These are phyloP conservation scores for Takifugu ocellatus DNA, from an alignment of 2,797 vertebrate genomes.

Conservation along the genomic window DNA sequence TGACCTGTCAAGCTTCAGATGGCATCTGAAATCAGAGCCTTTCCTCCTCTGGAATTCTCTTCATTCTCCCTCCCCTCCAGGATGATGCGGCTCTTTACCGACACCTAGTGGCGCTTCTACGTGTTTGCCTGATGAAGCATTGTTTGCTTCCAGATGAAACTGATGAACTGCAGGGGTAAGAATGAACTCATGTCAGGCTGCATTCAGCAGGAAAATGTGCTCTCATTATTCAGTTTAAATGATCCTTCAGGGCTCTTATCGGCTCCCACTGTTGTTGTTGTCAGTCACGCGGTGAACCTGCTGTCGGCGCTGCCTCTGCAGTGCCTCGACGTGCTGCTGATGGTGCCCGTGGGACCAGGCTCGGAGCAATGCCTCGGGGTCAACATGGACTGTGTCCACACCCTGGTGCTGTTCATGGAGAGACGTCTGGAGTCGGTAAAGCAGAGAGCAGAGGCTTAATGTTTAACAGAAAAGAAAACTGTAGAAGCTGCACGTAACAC, in stretches of 20 bases:
- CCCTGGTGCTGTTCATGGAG: conserved; percentile 77
- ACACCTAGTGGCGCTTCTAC: conserved; percentile 76
- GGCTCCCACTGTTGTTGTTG: not conserved
- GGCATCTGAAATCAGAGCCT: not conserved
- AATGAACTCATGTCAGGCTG: not conserved
- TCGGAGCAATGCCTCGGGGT: conserved; percentile 71
- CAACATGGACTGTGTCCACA: conserved; percentile 82
- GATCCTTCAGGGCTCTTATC: too few relatives aligned
- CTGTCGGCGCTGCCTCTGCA: conserved; percentile 74
- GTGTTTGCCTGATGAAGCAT: conserved; percentile 74
- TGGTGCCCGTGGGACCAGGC: conserved; percentile 35
- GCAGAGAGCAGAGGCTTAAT: not conserved
- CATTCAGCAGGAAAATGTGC: not conserved
- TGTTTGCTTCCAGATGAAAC: conserved; percentile 67
- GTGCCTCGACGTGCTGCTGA: conserved; percentile 75
- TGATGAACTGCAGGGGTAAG: conserved; percentile 79
- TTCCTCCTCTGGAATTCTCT: not conserved
- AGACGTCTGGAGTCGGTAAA: conserved; percentile 75
- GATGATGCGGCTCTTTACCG: conserved; percentile 76
- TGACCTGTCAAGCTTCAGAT: not conserved
- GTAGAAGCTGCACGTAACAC: too few relatives aligned
- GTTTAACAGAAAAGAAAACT: not conserved
- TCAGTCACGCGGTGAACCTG: conserved; percentile 76
- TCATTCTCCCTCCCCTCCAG: conserved; percentile 36
- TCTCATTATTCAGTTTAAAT: not conserved